These are phyloP conservation scores for Pelusios castaneus DNA, from an alignment of 2,113 vertebrate genomes.

Conservation along the genomic window DNA sequence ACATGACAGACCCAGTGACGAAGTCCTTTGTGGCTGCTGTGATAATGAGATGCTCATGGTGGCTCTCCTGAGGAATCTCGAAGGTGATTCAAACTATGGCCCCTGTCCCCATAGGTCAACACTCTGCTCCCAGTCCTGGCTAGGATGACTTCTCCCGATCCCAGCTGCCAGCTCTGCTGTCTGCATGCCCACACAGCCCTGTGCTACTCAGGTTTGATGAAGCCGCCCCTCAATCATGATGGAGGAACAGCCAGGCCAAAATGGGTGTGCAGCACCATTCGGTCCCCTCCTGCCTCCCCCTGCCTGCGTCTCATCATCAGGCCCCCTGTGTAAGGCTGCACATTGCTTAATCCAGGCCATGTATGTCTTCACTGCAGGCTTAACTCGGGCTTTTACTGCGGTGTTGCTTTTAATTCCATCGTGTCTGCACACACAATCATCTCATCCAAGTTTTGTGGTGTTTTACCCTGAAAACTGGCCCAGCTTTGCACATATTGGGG, in stretches of 20 bases:
- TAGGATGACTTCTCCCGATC: neutral
- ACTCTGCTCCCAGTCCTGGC: neutral
- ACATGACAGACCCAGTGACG: too few relatives aligned
- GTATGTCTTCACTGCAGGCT: neutral
- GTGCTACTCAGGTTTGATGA: neutral
- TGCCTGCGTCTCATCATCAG: too few relatives aligned
- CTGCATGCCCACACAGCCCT: neutral
- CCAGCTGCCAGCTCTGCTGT: too few relatives aligned
- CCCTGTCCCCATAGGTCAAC: neutral
- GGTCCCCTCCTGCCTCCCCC: neutral
- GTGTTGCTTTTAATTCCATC: neutral
- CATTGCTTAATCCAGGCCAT: neutral
- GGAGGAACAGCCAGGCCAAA: neutral
- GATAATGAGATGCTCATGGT: too few relatives aligned
- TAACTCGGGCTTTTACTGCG: neutral
- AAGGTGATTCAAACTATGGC: too few relatives aligned
- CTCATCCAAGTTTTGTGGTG: too few relatives aligned
- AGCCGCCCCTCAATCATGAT: neutral
- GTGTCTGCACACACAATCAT: neutral
- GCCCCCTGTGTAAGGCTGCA: neutral
- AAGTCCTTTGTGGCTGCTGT: too few relatives aligned
- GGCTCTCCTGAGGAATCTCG: too few relatives aligned
- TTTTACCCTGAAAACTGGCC: too few relatives aligned
- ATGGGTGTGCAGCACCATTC: neutral
- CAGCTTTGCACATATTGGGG: neutral